Conservation (phyloP, 1,140 invertebrate species). For the Ganaspis sp. region DNA sequence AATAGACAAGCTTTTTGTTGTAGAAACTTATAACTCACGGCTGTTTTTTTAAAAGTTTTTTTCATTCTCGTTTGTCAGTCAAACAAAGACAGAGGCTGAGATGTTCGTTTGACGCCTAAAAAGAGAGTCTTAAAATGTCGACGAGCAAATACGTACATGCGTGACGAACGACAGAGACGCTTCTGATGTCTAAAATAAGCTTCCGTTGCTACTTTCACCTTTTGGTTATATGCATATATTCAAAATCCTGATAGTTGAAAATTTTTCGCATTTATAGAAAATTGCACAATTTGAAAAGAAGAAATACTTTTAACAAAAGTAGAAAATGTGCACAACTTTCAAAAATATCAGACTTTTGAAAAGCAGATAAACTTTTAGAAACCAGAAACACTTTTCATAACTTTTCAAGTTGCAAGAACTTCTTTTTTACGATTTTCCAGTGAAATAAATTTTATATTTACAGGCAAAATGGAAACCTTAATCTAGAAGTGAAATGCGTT, state of each 20-base stretch:
- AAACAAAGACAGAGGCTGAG: background rate
- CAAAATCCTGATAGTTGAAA: too few species aligned
- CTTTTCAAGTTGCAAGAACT: constrained; percentile 9
- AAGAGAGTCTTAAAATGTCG: background rate
- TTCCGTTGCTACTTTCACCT: background rate
- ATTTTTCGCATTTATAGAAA: too few species aligned
- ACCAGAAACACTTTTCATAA: constrained; percentile 1
- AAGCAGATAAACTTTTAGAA: constrained; percentile 10
- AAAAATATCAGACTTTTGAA: background rate
- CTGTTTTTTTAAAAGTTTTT: too few species aligned
- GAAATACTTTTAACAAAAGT: background rate
- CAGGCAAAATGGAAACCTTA: background rate
- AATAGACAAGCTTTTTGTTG: too few species aligned
- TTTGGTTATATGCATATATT: background rate
- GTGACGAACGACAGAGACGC: background rate
- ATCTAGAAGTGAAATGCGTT: too few species aligned
- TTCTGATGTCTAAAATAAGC: background rate
- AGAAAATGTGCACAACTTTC: background rate
- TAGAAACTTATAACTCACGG: too few species aligned
- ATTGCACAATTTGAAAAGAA: background rate
- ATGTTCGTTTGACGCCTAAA: background rate
- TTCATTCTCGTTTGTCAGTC: background rate
- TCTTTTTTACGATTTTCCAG: background rate
- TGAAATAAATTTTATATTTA: background rate
- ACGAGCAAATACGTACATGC: background rate